Base-by-base conservation (phyloP, 2,888 invertebrate genomes). In the Pteria penguin region DNA sequence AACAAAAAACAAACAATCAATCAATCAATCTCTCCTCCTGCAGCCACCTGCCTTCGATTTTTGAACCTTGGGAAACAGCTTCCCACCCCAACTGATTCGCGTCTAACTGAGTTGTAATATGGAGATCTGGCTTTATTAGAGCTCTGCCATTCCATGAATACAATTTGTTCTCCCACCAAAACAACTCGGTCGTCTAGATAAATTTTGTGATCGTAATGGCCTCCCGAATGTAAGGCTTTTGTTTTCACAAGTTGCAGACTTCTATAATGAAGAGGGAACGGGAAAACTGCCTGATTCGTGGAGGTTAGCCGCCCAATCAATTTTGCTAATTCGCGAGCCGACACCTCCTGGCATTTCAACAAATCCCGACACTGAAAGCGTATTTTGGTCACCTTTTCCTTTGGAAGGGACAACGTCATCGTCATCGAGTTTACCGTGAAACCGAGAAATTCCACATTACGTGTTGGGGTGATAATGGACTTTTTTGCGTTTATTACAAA, bases 401-500 rank as follows among this genome's bases (percentile, higher is more conserved):
- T 60, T 26, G 69, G 69, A 11, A 70, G 45, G 27, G 69, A 70
- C 1, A 66, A 54, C 8, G 57, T 72, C n/a, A n/a, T n/a, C n/a
- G n/a, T n/a, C n/a, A n/a, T n/a, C n/a, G n/a, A n/a, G n/a, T n/a
- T n/a, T n/a, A n/a, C n/a, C n/a, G n/a, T n/a, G n/a, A n/a, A n/a
- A n/a, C n/a, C n/a, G n/a, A n/a, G n/a, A n/a, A n/a, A 73, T 27
- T 73, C 60, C 18, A 31, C 36, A 14, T 11, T 2, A 22, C 60
- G 58, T 36, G 66, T 1, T 5, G 66, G 67, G 27, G 31, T 11
- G 45, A 74, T 8, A 4, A 71, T 26, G 2, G 60, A 70, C 32
- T 68, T 73, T 27, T 66, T 66, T 29, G 31, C 5, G 33, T 74
- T 74, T n/a, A 72, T 65, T 26, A 75, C n/a, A 36, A 75, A 75